Evolutionary conservation across 2,113 vertebrate genomes (phyloP), one percentile per base, ranked within the genome.

Genomic region (Phrynocephalus versicolor): DNA sequence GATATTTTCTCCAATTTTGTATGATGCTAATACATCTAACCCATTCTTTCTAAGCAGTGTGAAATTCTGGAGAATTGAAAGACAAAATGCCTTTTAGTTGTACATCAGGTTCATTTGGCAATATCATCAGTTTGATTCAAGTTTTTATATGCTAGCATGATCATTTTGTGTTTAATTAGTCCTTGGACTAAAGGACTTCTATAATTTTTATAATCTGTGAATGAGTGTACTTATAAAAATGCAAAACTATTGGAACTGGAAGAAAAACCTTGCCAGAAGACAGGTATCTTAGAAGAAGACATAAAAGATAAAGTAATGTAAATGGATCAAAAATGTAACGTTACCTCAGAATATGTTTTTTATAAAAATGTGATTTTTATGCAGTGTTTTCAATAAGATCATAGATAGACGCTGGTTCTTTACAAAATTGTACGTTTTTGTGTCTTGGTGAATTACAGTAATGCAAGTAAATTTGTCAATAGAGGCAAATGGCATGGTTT

Each of bases 401-500:
- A 85, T 85, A 81, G 85, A 23, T 73, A 65, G 37, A 87, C 82
- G 88, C 79, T 79, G 37, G 37, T 23, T 84, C 75, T 84, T 89
- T 78, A 85, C 87, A 79, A 88, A 89, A 84, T 30, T 1, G 0
- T 74, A 89, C 77, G 51, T 89, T 37, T 87, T 91, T 71, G 51
- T 57, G 81, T 81, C 51, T 78, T 92, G 62, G 84, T 92, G 89
- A 90, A 90, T 88, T 80, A n/a, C n/a, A n/a, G n/a, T n/a, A 71
- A 77, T 72, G 88, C 87, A 86, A 76, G 62, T 67, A 86, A 88
- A 83, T 79, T 82, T 82, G 87, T 92, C 90, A 92, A 19, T 91
- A 91, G 93, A 91, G 92, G 87, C 84, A 93, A 85, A 90, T 86
- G 0, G 82, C 87, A 30, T 88, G 16, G 2, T 85, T 93, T 94